Evolutionary conservation across 2,797 vertebrate genomes (phyloP), one percentile per base, ranked within the genome.

Genomic region (Fistularia tabacaria): DNA sequence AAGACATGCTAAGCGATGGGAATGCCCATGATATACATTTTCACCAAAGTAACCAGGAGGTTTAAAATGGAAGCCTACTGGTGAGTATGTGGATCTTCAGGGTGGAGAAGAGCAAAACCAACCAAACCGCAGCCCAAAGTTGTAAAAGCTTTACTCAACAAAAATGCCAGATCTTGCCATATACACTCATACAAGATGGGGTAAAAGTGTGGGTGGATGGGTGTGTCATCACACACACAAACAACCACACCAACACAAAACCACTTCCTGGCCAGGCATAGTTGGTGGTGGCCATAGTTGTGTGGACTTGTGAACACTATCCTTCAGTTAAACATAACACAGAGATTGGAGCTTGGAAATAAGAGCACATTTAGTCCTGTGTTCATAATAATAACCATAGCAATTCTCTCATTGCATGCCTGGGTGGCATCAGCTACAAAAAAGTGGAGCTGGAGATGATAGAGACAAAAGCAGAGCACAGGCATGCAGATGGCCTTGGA

Each of bases 241-340:
- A 25, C 25, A 25, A 2, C 2, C 25, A 25, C 25, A 25, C 25
- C 2, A 2, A 25, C 25, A 25, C 25, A 25, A 43, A 60, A 81
- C 84, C 83, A 84, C 81, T 84, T 86, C 82, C 82, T 77, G 61
- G 52, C 64, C 64, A 9, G 52, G 64, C 73, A 78, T 75, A 73
- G 69, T 69, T 74, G 71, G 56, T 56, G 76, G 70, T 71, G 52
- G 57, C 79, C 81, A 63, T 66, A 62, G 51, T 7, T 37, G 55
- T 45, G 52, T 43, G 66, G 66, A 67, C 54, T 8, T 51, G 59
- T n/a, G 25, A 47, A 45, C 54, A 44, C 44, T 54, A 71, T 77
- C 71, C 49, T 64, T 55, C 67, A 63, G 59, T 79, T 79, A 73
- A 76, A 73, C 62, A 64, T 66, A 68, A 72, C 12, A 51, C 36